These are phyloP conservation scores for Lontra canadensis DNA, from an alignment of 2,113 vertebrate genomes.

Conservation along the genomic window DNA sequence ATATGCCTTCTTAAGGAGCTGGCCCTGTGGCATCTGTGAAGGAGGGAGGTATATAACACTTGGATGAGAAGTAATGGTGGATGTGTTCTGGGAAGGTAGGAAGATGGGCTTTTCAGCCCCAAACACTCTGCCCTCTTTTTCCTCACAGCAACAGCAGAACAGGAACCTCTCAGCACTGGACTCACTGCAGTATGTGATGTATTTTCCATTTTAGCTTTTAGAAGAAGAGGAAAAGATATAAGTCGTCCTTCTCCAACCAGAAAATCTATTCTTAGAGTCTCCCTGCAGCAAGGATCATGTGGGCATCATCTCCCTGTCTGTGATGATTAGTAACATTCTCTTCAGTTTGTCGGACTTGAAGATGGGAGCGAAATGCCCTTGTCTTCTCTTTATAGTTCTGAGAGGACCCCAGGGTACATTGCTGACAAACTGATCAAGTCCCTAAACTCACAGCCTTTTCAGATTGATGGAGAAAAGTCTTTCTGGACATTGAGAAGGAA, in stretches of 20 bases:
- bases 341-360: not conserved
- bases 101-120: not conserved
- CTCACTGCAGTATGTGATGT: not conserved
- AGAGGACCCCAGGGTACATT: not conserved
- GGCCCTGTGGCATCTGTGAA: not conserved
- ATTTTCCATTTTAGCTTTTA: slow-evolving; percentile 15
- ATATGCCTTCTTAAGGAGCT: not conserved
- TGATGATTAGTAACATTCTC: not conserved
- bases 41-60: not conserved
- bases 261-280: not conserved
- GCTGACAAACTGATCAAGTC: not conserved
- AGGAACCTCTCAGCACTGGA: not conserved
- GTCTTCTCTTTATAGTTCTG: not conserved
- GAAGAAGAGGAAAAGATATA: not conserved
- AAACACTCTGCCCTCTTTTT: not conserved
- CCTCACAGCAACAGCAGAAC: not conserved
- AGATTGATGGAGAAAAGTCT: not conserved
- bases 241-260: not conserved
- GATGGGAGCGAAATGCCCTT: not conserved
- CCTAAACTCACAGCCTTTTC: not conserved
- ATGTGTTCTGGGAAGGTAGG: not conserved
- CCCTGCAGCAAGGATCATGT: not conserved
- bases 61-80: not conserved
- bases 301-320: not conserved
- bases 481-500: not conserved